Conservation (phyloP, 2,797 vertebrate genomes). For the Lagocephalus sceleratus region DNA sequence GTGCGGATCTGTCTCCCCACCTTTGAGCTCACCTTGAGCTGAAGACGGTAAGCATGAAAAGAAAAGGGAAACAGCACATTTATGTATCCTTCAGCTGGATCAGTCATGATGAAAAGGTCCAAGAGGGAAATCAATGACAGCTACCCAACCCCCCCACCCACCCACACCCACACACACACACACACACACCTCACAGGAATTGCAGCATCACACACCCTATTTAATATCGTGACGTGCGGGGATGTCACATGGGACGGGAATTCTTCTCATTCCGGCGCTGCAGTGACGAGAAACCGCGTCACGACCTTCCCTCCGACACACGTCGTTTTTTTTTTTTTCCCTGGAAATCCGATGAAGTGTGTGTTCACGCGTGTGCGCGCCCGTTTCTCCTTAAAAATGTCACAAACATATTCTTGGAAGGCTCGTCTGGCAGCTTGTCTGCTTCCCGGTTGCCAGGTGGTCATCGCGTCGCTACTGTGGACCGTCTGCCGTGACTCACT, state of each 20-base stretch:
- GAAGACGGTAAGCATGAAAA: too few species aligned
- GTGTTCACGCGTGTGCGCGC: conserved; percentile 7
- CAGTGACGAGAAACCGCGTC: conserved; percentile 4
- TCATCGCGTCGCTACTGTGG: conserved; percentile 37
- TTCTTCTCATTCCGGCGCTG: background rate
- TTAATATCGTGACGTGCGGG: conserved; percentile 17
- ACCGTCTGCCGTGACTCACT: conserved; percentile 58
- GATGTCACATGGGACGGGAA: conserved; percentile 16
- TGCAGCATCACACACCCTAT: conserved; percentile 2
- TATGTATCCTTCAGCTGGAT: too few species aligned
- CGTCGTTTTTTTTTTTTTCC: conserved; percentile 23
- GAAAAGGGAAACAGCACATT: too few species aligned
- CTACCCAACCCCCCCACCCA: background rate
- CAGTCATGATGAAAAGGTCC: too few species aligned
- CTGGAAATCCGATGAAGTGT: conserved; percentile 29
- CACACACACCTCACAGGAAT: background rate
- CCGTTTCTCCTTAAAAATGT: conserved; percentile 18
- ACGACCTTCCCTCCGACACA: background rate
- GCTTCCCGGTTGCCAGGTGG: conserved; percentile 37
- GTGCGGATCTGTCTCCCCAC: too few species aligned
- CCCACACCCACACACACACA: background rate
- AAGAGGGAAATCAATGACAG: too few species aligned
- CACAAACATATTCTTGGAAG: conserved; percentile 54
- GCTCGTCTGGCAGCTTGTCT: conserved; percentile 14
- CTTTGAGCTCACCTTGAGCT: too few species aligned